Conservation (phyloP, 2,888 invertebrate genomes). For the Tyria jacobaeae region DNA sequence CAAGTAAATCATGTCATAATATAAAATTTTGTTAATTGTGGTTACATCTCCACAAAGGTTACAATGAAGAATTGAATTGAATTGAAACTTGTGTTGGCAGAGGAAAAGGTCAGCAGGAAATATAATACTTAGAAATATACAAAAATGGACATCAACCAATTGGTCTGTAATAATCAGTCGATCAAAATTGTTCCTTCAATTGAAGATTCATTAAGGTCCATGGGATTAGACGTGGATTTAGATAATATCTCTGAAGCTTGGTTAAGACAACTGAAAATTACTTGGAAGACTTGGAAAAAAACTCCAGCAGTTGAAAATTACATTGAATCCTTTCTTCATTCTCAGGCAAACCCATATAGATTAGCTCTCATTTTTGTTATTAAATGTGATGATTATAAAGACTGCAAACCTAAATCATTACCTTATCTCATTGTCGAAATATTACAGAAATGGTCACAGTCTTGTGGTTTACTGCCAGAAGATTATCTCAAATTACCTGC, state of each 20-base stretch:
- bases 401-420: constrained; percentile 88
- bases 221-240: constrained; percentile 77
- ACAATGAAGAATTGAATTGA: too few relatives aligned
- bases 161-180: constrained; percentile 70
- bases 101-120: too few relatives aligned
- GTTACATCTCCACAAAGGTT: too few relatives aligned
- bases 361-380: constrained; percentile 86
- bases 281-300: constrained; percentile 86
- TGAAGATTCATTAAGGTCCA: constrained; percentile 71
- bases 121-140: background rate
- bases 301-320: constrained; percentile 81
- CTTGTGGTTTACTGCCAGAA: constrained; percentile 69
- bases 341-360: constrained; percentile 86
- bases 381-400: constrained; percentile 88
- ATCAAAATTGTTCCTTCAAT: constrained; percentile 82
- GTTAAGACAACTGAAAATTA: constrained; percentile 75
- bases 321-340: constrained; percentile 79
- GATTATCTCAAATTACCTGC: constrained; percentile 89
- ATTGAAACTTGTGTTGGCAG: too few relatives aligned
- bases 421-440: constrained; percentile 88
- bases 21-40: background rate
- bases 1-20: constrained; percentile 4
- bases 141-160: constrained; percentile 64
- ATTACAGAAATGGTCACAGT: constrained; percentile 83
- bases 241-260: constrained; percentile 71